Evolutionary conservation across 2,797 vertebrate species (phyloP).

Genomic region (Arctocebus calabarensis): DNA sequence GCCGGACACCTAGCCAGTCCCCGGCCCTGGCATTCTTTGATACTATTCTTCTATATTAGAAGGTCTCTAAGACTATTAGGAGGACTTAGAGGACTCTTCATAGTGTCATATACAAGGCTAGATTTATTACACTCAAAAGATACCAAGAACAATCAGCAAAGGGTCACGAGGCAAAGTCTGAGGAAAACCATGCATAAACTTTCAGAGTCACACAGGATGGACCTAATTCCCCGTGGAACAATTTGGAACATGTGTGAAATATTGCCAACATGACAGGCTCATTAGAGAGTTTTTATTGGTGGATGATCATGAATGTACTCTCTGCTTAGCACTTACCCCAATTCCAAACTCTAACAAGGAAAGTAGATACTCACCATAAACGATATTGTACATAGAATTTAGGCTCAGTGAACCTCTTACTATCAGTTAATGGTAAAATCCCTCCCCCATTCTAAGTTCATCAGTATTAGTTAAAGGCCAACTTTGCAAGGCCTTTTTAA

Average conservation of each 20-base stretch:
- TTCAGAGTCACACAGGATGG: background rate
- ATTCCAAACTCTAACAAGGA: conserved; percentile 13
- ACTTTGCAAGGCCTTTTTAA: background rate
- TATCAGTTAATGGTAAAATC: background rate
- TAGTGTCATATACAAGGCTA: background rate
- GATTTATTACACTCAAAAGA: background rate
- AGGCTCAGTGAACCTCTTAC: background rate
- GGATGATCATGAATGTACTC: background rate
- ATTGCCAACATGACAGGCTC: background rate
- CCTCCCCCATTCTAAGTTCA: background rate
- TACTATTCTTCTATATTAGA: background rate
- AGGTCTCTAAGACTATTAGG: background rate
- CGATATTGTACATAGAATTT: background rate
- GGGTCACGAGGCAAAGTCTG: background rate
- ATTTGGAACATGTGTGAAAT: background rate
- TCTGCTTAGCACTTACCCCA: background rate
- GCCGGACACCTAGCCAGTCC: too few species aligned
- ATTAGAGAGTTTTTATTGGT: conserved; percentile 22
- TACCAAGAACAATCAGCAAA: background rate
- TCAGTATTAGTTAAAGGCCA: background rate
- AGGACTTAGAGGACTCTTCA: background rate
- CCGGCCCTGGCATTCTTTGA: background rate
- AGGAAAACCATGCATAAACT: conserved; percentile 10
- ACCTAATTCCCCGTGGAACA: background rate
- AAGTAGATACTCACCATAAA: background rate